Evolutionary conservation across 2,888 invertebrate genomes (phyloP).

Genomic region (Iselma pallidipennis): DNA sequence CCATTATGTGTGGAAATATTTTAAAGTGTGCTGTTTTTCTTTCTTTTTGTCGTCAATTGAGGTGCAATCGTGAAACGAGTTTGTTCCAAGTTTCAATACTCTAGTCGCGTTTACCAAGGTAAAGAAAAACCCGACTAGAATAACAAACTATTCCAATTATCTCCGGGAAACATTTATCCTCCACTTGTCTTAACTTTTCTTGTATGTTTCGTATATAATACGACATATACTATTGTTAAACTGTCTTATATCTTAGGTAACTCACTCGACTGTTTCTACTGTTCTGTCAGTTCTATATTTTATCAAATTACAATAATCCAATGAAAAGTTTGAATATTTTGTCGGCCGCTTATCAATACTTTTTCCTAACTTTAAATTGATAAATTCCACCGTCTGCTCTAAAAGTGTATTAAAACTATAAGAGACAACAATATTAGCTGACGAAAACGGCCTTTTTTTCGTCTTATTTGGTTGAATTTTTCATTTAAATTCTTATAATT

Average conservation of each 20-base stretch:
- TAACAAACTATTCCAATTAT: neutral
- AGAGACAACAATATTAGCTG: neutral
- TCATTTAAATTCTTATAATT: slow-evolving; percentile 33
- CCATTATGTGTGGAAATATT: too few species aligned
- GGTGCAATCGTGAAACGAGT: too few species aligned
- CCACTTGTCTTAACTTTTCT: neutral
- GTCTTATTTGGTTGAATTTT: slow-evolving; percentile 22
- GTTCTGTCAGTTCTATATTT: neutral
- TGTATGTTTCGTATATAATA: neutral
- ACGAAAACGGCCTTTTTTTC: slow-evolving; percentile 10
- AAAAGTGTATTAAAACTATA: neutral
- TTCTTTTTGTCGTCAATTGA: too few species aligned
- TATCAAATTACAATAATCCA: neutral
- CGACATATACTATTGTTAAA: neutral
- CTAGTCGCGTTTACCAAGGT: neutral
- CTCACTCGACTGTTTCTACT: neutral
- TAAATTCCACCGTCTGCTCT: neutral
- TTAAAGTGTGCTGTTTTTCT: too few species aligned
- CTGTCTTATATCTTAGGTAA: neutral
- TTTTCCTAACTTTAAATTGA: neutral
- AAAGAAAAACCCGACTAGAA: neutral
- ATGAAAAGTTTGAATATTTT: neutral
- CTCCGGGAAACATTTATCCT: neutral
- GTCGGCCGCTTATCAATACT: neutral
- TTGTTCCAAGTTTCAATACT: neutral